These are phyloP conservation scores for Myiozetetes cayanensis DNA, from an alignment of 2,113 vertebrate genomes.

Conservation along the genomic window DNA sequence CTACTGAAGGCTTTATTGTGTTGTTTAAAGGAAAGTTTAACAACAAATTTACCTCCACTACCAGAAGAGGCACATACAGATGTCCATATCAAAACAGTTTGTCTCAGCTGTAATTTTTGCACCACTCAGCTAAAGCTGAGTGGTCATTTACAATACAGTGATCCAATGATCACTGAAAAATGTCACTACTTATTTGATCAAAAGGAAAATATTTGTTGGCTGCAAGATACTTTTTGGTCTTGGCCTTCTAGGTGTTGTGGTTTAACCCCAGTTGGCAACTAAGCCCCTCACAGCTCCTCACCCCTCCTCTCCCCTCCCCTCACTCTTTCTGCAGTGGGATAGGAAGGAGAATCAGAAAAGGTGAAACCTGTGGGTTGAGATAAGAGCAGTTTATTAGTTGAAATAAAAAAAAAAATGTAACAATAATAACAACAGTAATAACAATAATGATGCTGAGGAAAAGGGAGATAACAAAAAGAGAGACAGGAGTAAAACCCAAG, in stretches of 20 bases:
- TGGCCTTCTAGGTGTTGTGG: background rate
- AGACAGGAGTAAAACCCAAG: background rate
- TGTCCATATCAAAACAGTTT: background rate
- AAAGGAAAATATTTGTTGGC: background rate
- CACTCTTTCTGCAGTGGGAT: too few relatives aligned
- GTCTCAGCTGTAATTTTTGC: background rate
- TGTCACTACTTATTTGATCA: background rate
- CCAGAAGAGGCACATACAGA: background rate
- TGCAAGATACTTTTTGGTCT: background rate
- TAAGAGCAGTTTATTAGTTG: background rate
- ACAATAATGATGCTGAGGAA: background rate
- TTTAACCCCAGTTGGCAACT: background rate
- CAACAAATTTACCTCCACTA: background rate
- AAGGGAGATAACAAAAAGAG: background rate
- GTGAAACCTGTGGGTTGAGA: background rate
- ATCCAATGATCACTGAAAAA: background rate
- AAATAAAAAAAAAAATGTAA: background rate
- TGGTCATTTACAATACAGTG: background rate
- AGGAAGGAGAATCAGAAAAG: background rate
- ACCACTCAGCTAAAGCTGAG: background rate
- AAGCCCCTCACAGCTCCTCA: background rate
- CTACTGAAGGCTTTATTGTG: background rate
- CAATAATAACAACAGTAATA: background rate
- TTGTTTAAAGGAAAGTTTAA: background rate
- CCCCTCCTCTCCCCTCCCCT: background rate